These are phyloP conservation scores for Xestia rhomboidea DNA, from an alignment of 2,888 invertebrate genomes.

Conservation along the genomic window DNA sequence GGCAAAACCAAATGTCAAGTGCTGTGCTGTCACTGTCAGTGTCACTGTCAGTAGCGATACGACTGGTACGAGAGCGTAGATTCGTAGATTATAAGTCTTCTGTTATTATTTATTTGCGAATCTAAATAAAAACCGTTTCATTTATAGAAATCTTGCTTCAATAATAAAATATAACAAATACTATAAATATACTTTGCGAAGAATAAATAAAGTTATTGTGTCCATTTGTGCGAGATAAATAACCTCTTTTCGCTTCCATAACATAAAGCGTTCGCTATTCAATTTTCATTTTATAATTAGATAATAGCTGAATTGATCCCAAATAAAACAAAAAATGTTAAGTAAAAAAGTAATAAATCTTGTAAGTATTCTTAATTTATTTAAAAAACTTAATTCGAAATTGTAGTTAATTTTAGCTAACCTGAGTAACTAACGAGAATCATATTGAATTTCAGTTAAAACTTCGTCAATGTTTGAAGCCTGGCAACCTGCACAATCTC, in stretches of 20 bases:
- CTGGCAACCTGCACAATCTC: conserved; percentile 48
- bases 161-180: too few relatives aligned
- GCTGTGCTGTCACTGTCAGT: too few relatives aligned
- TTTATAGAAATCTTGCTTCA: too few relatives aligned
- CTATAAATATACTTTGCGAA: background rate
- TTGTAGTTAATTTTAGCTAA: background rate
- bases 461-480: conserved; percentile 65
- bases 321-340: conserved; percentile 67
- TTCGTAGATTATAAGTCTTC: too few relatives aligned
- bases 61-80: too few relatives aligned
- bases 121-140: too few relatives aligned
- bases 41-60: too few relatives aligned
- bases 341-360: conserved; percentile 56
- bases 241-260: conserved; percentile 26
- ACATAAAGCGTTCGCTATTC: background rate
- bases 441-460: conserved; percentile 73
- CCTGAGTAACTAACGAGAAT: background rate
- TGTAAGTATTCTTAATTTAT: conserved; percentile 38
- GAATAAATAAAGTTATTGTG: background rate
- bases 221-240: background rate
- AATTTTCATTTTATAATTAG: background rate
- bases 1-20: too few relatives aligned
- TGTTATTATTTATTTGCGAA: too few relatives aligned
- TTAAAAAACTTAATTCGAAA: background rate
- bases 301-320: background rate